Base-by-base conservation (phyloP, 2,888 invertebrate species). In the Drosophila neonasuta region DNA sequence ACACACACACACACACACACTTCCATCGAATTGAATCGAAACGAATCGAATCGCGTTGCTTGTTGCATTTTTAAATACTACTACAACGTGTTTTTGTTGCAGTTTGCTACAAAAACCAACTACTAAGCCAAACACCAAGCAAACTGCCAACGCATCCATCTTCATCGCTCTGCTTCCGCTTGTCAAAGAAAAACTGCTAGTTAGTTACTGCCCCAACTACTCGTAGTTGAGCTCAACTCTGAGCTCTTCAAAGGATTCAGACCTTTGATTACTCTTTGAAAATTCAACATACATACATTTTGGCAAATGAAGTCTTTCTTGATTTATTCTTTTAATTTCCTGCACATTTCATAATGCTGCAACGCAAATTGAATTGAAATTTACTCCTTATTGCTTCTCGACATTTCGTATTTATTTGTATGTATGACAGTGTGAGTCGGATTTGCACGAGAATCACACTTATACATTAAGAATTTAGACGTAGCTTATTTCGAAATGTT, bases 41-140 rank as follows among this genome's bases (percentile, higher is more conserved):
- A 8, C 39, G n/a, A 42, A n/a, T 68, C 62, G 50, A 65, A 36
- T 60, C 20, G 71, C 63, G 74, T 56, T 76, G 80, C 80, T 83
- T 81, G 80, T 80, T 81, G 80, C 84, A 81, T 81, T 83, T 81
- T 83, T 77, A 81, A 81, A 72, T 77, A 77, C 67, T 54, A 45
- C 29, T 74, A 77, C 62, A 54, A 45, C 30, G 46, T 50, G 58
- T 56, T 24, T 24, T 24, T 57, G 50, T 29, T 56, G 36, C 11
- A 11, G n/a, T n/a, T 57, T 41, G 52, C 42, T 60, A 41, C 41
- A 34, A 42, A n/a, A 20, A 36, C 20, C 11, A 39, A 41, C 36
- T 32, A 11, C 13, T 30, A 48, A 42, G n/a, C 8, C 11, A 4
- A 34, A 34, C 2, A 42, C 8, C 44, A n/a, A n/a, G 11, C 7